Base-by-base conservation (phyloP, 2,888 invertebrate species). In the Arenicola marina region DNA sequence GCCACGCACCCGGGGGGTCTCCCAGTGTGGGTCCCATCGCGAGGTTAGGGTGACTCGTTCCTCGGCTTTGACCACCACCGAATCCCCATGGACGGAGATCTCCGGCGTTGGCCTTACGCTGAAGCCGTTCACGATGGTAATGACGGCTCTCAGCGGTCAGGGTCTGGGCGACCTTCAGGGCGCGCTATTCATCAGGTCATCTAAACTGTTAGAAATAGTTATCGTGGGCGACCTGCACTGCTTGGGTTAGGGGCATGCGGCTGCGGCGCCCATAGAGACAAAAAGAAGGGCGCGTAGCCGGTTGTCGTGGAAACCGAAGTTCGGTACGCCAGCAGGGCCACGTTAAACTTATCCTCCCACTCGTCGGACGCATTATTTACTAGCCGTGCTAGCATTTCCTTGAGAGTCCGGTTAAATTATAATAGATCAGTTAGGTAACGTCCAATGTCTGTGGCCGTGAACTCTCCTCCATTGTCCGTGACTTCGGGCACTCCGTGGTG, bases 11-110 rank as follows among this genome's bases (percentile, higher is more conserved):
- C 56, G 29, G 1, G 43, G 45, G 15, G 56, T 48, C 34, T 45
- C 31, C 32, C 43, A 61, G 15, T 45, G 61, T 15, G 61, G 61
- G 43, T 61, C 61, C 56, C 61, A 61, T 4, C 48, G 29, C 2
- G 26, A n/a, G 3, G 56, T 61, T 18, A 61, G n/a, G 31, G 61
- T 45, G 4, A 56, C 45, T 4, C 46, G 56, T 28, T 56, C 61
- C 15, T 44, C 46, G 29, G 56, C 61, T n/a, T 55, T 2, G 28
- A 45, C n/a, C n/a, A n/a, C n/a, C n/a, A n/a, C n/a, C n/a, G n/a
- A n/a, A n/a, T n/a, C n/a, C n/a, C n/a, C n/a, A n/a, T n/a, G n/a
- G n/a, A n/a, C n/a, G n/a, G n/a, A n/a, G n/a, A n/a, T n/a, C n/a
- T n/a, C n/a, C n/a, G n/a, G n/a, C n/a, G n/a, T n/a, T n/a, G n/a